Evolutionary conservation across 2,113 vertebrate genomes (phyloP), one percentile per base, ranked within the genome.

Genomic region (Camelus bactrianus): DNA sequence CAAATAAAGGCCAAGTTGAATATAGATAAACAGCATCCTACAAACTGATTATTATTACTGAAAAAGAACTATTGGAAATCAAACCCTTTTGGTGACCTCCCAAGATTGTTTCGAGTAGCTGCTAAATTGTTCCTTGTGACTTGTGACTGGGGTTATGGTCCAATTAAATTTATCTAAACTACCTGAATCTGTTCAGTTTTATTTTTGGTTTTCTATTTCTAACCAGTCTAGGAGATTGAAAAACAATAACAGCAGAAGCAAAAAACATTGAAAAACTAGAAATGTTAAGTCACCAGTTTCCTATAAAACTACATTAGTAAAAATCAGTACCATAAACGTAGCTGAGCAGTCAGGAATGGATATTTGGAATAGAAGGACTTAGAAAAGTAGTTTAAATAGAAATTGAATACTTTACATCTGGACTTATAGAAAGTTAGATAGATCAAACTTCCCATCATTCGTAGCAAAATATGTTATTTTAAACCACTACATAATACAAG

Each of bases 121-220:
- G 32, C 46, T 94, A 89, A 93, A 4, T 75, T 86, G 79, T 64
- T 16, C 24, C 46, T 67, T 64, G 46, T 73, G 76, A 92, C 70
- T 84, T 93, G 11, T 67, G 75, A 94, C 22, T 88, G 65, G 80
- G 12, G 20, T 64, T 90, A 67, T 67, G 20, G 26, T 69, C 11
- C 46, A 81, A 73, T 91, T 93, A 88, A 83, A 69, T 93, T 95
- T 92, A 95, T 32, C 54, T 83, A 95, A 95, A 12, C 60, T 95
- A 88, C 54, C n/a, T 50, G 6, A 87, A 82, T 92, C 26, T 77
- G 2, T 86, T 94, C 32, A 17, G 11, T 56, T 94, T 86, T 87
- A 92, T 65, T 93, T 93, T 50, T 86, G 70, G 16, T 60, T 91
- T 95, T 90, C 58, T 96, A 60, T 84, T 95, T 96, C 48, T 92